Evolutionary conservation across 2,797 vertebrate genomes (phyloP).

Genomic region (Brachyrhaphis roseni): DNA sequence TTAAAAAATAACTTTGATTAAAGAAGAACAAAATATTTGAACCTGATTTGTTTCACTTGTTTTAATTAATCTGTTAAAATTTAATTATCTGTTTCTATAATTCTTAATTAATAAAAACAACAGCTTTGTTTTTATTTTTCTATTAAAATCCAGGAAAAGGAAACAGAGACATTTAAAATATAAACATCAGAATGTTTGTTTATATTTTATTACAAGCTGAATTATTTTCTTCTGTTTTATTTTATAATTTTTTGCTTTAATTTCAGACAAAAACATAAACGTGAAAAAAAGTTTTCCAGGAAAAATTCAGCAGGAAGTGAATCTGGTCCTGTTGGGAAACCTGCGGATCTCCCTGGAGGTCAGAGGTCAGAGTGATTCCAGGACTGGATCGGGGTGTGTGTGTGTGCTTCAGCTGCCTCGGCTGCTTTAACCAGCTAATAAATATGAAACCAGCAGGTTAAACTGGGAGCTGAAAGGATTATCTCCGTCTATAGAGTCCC

Average conservation of each 20-base stretch:
- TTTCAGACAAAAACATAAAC: not conserved
- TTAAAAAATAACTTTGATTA: not conserved
- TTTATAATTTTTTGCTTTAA: not conserved
- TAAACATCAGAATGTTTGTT: not conserved
- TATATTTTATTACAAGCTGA: not conserved
- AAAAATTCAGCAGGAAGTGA: not conserved
- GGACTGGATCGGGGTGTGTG: slow-evolving; percentile 1
- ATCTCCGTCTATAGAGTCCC: slow-evolving; percentile 83
- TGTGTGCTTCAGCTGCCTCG: slow-evolving; percentile 82
- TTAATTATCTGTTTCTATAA: not conserved
- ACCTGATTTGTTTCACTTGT: not conserved
- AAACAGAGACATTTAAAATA: not conserved
- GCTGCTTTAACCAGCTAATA: slow-evolving; percentile 87
- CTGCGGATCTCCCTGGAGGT: not conserved
- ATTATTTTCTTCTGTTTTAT: not conserved
- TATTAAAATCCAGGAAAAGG: not conserved
- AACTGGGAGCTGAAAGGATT: slow-evolving; percentile 84
- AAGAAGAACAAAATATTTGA: not conserved
- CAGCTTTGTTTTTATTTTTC: not conserved
- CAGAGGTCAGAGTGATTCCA: not conserved
- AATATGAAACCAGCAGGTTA: slow-evolving; percentile 89
- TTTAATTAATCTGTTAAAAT: not conserved
- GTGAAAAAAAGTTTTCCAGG: not conserved
- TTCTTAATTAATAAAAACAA: not conserved
- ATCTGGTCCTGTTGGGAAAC: not conserved